Evolutionary conservation across 2,113 vertebrate species (phyloP), one percentile per base, ranked within the genome.

Genomic region (Noctilio leporinus): DNA sequence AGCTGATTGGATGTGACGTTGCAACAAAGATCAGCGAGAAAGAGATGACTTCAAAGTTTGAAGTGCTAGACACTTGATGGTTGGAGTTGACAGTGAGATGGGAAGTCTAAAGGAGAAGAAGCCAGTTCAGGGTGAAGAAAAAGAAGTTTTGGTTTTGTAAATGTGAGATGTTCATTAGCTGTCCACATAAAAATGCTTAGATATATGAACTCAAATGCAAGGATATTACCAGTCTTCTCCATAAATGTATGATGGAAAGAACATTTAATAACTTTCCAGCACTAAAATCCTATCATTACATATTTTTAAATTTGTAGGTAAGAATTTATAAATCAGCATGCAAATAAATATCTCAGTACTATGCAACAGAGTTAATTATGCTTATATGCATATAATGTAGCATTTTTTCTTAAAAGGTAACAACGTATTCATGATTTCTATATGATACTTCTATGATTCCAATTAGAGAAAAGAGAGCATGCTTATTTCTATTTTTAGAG

Each of bases 271-370:
- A 43, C 65, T 47, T 92, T 59, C 53, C 69, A 83, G 11, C 38
- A 82, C 28, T 62, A 67, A 81, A 92, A 47, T 67, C 12, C n/a
- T 38, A 26, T 49, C 69, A 30, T 51, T 43, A 35, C 1, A 24
- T 51, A 9, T 57, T 95, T 86, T 49, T 33, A 65, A 78, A 72
- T 1, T 26, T 45, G 76, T 47, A 62, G 28, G 30, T 45, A 81
- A 72, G 35, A 82, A 70, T 65, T 77, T 85, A 69, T 57, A 81
- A 67, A 72, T 81, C 20, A 83, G 7, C 69, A 86, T 67, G 49
- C 70, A 96, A 86, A 62, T 93, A 96, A 86, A 62, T 93, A 93
- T 88, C 78, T 95, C 4, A 73, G 10, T 78, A 16, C 30, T 83
- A 47, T 33, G 2, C 30, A 83, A 62, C 24, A 53, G 35, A 84